Evolutionary conservation across 2,113 vertebrate species (phyloP), one percentile per base, ranked within the genome.

Genomic region (Natator depressus): DNA sequence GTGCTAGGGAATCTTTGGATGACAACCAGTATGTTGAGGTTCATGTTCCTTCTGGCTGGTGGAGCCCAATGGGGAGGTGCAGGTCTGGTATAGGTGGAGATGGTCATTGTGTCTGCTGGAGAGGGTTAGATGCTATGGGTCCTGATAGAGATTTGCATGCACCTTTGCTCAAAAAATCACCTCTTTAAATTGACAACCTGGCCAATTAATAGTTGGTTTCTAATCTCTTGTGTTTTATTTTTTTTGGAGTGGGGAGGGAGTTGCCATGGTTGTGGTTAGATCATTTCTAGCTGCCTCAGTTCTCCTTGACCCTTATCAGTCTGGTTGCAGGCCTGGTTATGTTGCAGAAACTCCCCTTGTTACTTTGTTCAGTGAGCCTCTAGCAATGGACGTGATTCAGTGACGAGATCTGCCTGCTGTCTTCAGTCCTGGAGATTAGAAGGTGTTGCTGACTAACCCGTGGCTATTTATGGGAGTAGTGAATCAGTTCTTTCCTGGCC

Each of bases 401-500:
- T 62, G 25, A 35, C 49, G 6, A 53, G 14, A 5, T 84, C 38
- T 79, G 47, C 55, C 22, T 22, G 55, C 53, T 38, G 80, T 38
- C 53, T 27, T 25, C n/a, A 22, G 24, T 27, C 9, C 24, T 4
- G 24, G 25, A 76, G 75, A 46, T 76, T 38, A 10, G n/a, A 42
- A 76, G 42, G 42, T 47, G 75, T 46, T 76, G 75, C 42, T 76
- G 72, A 42, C 4, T 5, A 1, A 2, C 19, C 6, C 2, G 2
- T 76, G 85, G 14, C 82, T 80, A 35, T 51, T 0, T 0, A 24
- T n/a, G 49, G 8, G 80, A 69, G 31, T 13, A 50, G 27, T 0
- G 0, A 27, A 42, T 38, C 31, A 0, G 0, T 38, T 80, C 84
- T 81, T 85, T 54, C 65, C 62, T 13, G 8, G 57, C 42, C 38